Evolutionary conservation across 2,888 invertebrate genomes (phyloP).

Genomic region (Drosophila buzzatii): DNA sequence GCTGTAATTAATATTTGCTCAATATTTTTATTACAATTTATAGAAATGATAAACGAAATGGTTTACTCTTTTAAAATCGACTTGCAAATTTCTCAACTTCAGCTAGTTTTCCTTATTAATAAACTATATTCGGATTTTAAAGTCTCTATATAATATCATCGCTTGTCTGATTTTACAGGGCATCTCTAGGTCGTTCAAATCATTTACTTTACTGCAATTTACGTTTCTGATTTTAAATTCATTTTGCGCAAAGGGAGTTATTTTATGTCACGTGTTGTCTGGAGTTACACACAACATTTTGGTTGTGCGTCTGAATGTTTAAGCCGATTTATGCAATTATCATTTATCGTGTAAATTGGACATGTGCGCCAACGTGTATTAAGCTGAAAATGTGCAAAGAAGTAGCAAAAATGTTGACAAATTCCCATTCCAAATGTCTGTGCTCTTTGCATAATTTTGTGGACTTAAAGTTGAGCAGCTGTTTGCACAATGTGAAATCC

Average conservation of each 20-base stretch:
- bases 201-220: slow-evolving; percentile 39
- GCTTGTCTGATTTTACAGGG: background rate
- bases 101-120: background rate
- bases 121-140: background rate
- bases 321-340: slow-evolving; percentile 83
- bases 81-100: no score
- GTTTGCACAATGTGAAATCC: slow-evolving; percentile 50
- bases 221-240: slow-evolving; percentile 62
- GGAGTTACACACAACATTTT: slow-evolving; percentile 23
- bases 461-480: slow-evolving; percentile 46
- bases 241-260: slow-evolving; percentile 46
- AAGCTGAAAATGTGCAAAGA: slow-evolving; percentile 38
- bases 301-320: slow-evolving; percentile 58
- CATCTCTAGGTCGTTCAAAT: slow-evolving; percentile 6
- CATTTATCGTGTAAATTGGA: slow-evolving; percentile 70
- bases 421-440: slow-evolving; percentile 28
- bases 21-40: no score
- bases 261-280: slow-evolving; percentile 63
- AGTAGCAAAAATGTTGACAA: slow-evolving; percentile 25
- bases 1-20: background rate
- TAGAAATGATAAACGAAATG: no score
- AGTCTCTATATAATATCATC: background rate
- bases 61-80: no score
- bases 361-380: slow-evolving; percentile 57
- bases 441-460: slow-evolving; percentile 52